Evolutionary conservation across 2,797 vertebrate species (phyloP), one percentile per base, ranked within the genome.

Genomic region (Salarias fasciatus): DNA sequence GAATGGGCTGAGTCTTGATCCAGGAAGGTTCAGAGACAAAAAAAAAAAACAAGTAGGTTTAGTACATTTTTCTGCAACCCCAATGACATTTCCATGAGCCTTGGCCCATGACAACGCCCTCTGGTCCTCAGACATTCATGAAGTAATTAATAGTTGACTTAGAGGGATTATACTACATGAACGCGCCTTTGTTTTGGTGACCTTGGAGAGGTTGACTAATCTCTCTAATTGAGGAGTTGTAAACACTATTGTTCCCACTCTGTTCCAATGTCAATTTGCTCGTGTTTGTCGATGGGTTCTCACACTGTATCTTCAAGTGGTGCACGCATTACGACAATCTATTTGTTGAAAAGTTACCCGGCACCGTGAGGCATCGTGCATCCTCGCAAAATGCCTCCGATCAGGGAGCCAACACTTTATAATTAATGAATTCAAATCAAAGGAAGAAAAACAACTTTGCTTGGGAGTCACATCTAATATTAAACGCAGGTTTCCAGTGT

Each of bases 131-230:
- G 75, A 87, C 75, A 85, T 86, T 85, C 75, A 80, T 76, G 67
- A 82, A 86, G 82, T 83, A 87, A 90, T 91, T 91, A 91, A 84
- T 76, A 85, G 85, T 66, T 88, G 84, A 90, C 74, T 87, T 82
- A 82, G 84, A 89, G 69, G 86, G 84, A 91, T 89, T 91, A 88
- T 53, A 56, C 72, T 61, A 87, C 83, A 88, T 64, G 70, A 86
- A 73, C 30, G 29, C 41, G 71, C 57, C 72, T 88, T 91, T 90
- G 88, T 89, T 86, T 73, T 81, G 76, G 63, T 86, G 85, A 91
- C 88, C 89, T 91, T 88, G 80, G 80, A 88, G 79, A 86, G 82
- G 86, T 86, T 87, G 80, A 80, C 82, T 89, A 88, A 91, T 88
- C 88, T 88, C 69, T 86, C 50, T 89, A 89, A 89, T 89, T 86